Evolutionary conservation across 2,888 invertebrate genomes (phyloP).

Genomic region (Sesamia inferens): DNA sequence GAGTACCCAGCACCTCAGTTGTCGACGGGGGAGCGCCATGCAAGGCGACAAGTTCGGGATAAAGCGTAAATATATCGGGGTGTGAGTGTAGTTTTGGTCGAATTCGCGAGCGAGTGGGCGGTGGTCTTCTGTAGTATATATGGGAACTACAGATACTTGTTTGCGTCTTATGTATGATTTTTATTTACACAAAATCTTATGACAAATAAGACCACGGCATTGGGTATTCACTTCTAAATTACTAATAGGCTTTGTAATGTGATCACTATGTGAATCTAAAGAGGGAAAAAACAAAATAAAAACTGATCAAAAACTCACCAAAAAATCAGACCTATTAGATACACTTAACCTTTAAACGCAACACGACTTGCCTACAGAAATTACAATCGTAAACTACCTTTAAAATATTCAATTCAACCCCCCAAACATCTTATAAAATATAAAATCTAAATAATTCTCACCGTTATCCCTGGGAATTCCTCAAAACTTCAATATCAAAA

Average conservation of each 20-base stretch:
- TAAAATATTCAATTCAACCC: conserved; percentile 40
- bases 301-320: conserved; percentile 16
- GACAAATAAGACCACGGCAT: neutral
- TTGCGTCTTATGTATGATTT: conserved; percentile 23
- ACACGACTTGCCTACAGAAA: conserved; percentile 22
- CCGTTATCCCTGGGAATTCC: conserved; percentile 68
- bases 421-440: conserved; percentile 47
- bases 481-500: conserved; percentile 62
- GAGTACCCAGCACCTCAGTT: conserved; percentile 42
- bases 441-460: conserved; percentile 50
- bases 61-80: conserved; percentile 82
- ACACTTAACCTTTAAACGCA: conserved; percentile 20
- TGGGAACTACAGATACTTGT: conserved; percentile 17
- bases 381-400: conserved; percentile 24
- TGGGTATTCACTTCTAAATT: neutral
- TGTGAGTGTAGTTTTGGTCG: conserved; percentile 86
- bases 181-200: neutral
- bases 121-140: conserved; percentile 72
- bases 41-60: conserved; percentile 81
- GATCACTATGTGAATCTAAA: too few relatives aligned
- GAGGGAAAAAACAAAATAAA: neutral
- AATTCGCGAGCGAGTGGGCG: conserved; percentile 84
- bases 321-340: neutral
- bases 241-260: too few relatives aligned
- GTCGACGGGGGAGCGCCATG: conserved; percentile 49